Evolutionary conservation across 2,113 vertebrate species (phyloP).

Genomic region (Catharus fuscescens): DNA sequence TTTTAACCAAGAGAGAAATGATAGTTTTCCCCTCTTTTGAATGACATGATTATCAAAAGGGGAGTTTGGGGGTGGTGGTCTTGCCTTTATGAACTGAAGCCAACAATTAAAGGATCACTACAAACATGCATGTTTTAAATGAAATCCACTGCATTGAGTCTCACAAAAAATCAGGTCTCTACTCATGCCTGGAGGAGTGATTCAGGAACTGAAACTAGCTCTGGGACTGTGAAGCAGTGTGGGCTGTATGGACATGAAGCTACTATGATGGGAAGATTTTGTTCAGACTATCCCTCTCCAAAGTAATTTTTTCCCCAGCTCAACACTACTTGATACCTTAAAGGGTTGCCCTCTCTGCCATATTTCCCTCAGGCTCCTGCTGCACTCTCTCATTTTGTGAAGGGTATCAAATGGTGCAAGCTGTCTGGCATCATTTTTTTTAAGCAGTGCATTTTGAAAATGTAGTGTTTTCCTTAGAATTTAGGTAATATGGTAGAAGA

Average conservation of each 20-base stretch:
- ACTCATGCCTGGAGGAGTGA: neutral
- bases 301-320: neutral
- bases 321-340: neutral
- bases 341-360: neutral
- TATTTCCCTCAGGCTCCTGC: neutral
- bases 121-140: neutral
- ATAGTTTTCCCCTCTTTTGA: neutral
- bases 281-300: neutral
- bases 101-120: neutral
- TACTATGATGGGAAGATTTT: neutral
- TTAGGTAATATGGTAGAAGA: neutral
- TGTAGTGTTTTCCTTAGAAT: neutral
- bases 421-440: neutral
- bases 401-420: neutral
- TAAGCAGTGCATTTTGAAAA: neutral
- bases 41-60: neutral
- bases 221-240: neutral
- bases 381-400: neutral
- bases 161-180: neutral
- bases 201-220: neutral
- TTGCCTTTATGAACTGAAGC: neutral
- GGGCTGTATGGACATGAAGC: neutral
- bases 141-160: neutral
- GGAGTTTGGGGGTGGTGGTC: fast-evolving
- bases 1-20: neutral